Conservation (phyloP, 2,888 invertebrate genomes). For the Drosophila imparisetae region DNA sequence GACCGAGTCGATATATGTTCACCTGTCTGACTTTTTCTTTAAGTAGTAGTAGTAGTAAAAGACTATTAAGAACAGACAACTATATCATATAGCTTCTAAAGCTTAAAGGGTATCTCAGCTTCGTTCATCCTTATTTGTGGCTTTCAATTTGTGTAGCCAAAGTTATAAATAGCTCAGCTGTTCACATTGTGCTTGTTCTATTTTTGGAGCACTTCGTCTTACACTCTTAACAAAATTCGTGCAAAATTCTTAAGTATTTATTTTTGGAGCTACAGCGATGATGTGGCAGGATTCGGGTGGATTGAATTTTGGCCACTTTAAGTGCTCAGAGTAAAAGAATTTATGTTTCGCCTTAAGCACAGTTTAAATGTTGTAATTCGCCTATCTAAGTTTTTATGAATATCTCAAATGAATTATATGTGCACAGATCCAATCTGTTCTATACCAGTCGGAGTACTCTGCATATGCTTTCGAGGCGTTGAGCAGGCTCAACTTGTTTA, state of each 20-base stretch:
- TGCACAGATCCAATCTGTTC: background rate
- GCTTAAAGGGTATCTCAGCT: background rate
- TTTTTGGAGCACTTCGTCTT: background rate
- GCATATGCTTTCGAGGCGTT: background rate
- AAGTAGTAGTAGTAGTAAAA: accelerated
- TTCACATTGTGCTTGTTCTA: background rate
- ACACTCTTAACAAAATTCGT: background rate
- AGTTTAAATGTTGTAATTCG: background rate
- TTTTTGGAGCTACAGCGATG: background rate
- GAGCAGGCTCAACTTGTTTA: constrained; percentile 29
- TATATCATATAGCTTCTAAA: background rate
- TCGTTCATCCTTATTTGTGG: background rate
- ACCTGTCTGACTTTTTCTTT: background rate
- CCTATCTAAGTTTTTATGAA: background rate
- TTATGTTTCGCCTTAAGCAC: background rate
- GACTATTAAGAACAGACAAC: too few relatives aligned
- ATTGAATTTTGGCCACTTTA: background rate
- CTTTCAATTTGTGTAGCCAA: background rate
- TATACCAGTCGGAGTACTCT: background rate
- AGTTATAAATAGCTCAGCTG: background rate
- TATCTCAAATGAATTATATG: background rate
- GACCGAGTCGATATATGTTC: too few relatives aligned
- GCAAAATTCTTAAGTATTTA: background rate
- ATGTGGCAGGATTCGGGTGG: background rate
- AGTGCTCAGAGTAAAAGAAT: background rate